Percentiles rank a stretch among this genome's conserved stretches.
phyloP scores from a whole-genome alignment of 2,888 invertebrate species.

The Pseudeuparius sepicola region DNA sequence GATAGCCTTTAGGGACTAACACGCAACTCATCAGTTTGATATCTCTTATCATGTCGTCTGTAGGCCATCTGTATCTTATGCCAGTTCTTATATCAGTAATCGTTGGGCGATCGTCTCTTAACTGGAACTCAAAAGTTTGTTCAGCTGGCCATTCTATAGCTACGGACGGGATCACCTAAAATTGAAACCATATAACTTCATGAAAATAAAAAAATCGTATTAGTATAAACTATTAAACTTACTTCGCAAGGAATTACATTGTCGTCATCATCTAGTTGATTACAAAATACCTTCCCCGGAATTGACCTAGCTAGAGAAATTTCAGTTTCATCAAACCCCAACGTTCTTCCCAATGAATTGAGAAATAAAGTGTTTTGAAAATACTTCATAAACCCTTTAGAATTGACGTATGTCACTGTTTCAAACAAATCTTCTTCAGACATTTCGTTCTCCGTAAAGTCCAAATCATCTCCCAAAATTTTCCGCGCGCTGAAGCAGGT shows the following conservation, averaged over 20 bases:
- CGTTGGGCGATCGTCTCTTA: constrained; percentile 43
- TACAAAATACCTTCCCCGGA: constrained; percentile 58
- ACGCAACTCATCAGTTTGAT: constrained; percentile 58
- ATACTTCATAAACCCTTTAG: constrained; percentile 56
- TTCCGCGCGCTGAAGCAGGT: constrained; percentile 39
- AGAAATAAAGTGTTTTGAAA: constrained; percentile 55
- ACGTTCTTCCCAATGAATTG: constrained; percentile 46
- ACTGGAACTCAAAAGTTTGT: constrained; percentile 60
- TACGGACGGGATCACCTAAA: constrained; percentile 57
- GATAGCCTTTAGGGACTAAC: constrained; percentile 60
- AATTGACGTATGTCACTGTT: constrained; percentile 47
- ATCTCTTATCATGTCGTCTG: constrained; percentile 54
- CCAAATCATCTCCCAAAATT: constrained; percentile 14
- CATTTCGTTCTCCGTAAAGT: constrained; percentile 16
- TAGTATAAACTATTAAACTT: constrained; percentile 28
- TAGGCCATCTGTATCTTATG: constrained; percentile 59
- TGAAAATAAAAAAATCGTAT: constrained; percentile 4
- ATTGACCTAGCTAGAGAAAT: constrained; percentile 49
- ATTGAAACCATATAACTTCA: not conserved
- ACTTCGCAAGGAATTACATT: constrained; percentile 59
- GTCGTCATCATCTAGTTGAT: constrained; percentile 34
- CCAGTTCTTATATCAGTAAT: constrained; percentile 23
- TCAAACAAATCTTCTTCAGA: constrained; percentile 28
- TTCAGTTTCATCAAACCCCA: constrained; percentile 49
- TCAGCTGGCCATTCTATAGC: constrained; percentile 64